phyloP scores from a whole-genome alignment of 1,140 invertebrate species.

The Neodiprion lecontei region DNA sequence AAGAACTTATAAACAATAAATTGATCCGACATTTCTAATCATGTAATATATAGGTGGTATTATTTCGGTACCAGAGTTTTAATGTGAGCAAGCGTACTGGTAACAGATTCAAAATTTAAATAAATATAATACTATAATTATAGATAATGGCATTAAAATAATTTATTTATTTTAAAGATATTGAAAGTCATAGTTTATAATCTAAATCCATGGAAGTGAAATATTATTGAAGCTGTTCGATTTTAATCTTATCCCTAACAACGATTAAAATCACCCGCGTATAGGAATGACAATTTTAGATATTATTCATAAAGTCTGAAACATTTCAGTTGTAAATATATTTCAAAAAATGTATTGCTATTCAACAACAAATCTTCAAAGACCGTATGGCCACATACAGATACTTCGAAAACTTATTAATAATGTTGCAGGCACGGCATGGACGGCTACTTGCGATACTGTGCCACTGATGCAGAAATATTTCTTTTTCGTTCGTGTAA shows the following conservation, averaged over 20 bases:
- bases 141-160: background rate
- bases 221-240: too few species aligned
- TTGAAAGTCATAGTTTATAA: too few species aligned
- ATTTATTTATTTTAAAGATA: background rate
- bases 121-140: background rate
- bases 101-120: background rate
- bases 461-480: background rate
- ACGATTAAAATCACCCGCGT: background rate
- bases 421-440: background rate
- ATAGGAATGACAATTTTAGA: background rate
- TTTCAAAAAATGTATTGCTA: background rate
- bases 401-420: background rate
- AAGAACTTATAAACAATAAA: background rate
- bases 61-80: background rate
- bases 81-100: background rate
- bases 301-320: background rate
- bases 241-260: too few species aligned
- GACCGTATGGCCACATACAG: background rate
- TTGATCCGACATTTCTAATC: background rate
- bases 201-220: too few species aligned
- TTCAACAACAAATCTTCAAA: background rate
- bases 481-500: background rate
- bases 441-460: constrained; percentile 1
- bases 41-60: background rate
- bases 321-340: background rate